These are phyloP conservation scores for Saturnia pavonia DNA, from an alignment of 2,888 invertebrate species.

Conservation along the genomic window DNA sequence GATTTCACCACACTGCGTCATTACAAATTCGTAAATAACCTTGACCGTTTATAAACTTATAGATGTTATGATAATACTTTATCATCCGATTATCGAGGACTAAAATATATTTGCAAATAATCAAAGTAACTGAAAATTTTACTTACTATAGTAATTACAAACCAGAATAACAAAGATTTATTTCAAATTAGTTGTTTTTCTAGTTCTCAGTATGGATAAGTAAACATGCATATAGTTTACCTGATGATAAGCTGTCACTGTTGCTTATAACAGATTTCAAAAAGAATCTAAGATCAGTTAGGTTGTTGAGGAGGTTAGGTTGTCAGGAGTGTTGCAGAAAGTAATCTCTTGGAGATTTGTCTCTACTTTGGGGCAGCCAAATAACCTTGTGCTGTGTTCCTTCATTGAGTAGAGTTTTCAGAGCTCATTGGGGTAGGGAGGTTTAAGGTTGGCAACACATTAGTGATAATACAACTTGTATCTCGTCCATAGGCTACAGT, in stretches of 20 bases:
- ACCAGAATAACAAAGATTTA: background rate
- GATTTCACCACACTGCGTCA: constrained; percentile 46
- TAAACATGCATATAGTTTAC: background rate
- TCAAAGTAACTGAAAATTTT: background rate
- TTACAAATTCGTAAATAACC: constrained; percentile 36
- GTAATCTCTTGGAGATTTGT: no score
- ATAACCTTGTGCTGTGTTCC: no score
- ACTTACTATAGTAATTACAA: background rate
- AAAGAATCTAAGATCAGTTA: no score
- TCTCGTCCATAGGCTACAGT: no score
- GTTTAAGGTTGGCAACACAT: no score
- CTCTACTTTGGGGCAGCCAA: no score
- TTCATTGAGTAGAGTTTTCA: no score
- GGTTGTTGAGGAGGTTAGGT: no score
- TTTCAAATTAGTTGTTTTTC: background rate
- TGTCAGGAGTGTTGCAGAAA: no score
- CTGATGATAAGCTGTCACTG: background rate
- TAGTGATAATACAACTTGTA: no score
- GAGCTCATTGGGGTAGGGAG: no score
- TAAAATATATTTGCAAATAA: background rate
- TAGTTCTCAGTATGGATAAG: background rate
- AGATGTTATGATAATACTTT: constrained; percentile 7
- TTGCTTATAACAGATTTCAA: no score
- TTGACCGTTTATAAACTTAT: constrained; percentile 28
- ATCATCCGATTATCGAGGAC: background rate